Conservation (phyloP, 2,113 vertebrate genomes). For the Hemichromis elongatus region DNA sequence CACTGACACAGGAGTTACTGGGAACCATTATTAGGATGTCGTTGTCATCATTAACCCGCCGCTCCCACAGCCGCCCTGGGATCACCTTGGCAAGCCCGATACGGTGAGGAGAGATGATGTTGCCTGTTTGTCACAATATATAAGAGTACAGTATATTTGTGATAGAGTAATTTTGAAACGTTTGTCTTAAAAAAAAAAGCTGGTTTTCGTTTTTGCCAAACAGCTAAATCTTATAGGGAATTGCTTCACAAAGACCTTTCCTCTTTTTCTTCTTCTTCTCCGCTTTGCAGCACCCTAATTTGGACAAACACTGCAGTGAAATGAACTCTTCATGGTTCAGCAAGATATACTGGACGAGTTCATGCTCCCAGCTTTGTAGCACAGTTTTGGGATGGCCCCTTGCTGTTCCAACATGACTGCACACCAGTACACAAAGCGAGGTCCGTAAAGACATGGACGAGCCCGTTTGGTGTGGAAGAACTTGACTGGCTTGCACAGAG, state of each 20-base stretch:
- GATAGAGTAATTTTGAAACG: not conserved
- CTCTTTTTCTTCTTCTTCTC: not conserved
- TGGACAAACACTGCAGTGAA: not conserved
- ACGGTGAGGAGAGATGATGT: not conserved
- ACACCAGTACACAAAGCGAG: not conserved
- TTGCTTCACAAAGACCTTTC: not conserved
- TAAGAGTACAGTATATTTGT: not conserved
- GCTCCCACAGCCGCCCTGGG: not conserved
- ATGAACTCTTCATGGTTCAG: not conserved
- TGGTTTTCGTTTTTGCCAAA: not conserved
- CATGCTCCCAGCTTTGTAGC: not conserved
- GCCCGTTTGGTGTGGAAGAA: not conserved
- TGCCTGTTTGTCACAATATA: not conserved
- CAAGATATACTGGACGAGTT: fast-evolving
- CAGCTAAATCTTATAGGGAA: not conserved
- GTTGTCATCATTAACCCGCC: slow-evolving; percentile 47
- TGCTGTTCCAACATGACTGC: not conserved
- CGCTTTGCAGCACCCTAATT: not conserved
- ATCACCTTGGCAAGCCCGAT: not conserved
- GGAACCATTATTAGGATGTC: slow-evolving; percentile 49
- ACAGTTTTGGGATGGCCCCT: not conserved
- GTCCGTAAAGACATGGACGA: not conserved
- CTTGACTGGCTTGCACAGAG: not conserved
- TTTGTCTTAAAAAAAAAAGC: not conserved
- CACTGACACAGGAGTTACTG: slow-evolving; percentile 46